phyloP scores from a whole-genome alignment of 92 coral and sea anemone species.

The Epizoanthus illoricatus region DNA sequence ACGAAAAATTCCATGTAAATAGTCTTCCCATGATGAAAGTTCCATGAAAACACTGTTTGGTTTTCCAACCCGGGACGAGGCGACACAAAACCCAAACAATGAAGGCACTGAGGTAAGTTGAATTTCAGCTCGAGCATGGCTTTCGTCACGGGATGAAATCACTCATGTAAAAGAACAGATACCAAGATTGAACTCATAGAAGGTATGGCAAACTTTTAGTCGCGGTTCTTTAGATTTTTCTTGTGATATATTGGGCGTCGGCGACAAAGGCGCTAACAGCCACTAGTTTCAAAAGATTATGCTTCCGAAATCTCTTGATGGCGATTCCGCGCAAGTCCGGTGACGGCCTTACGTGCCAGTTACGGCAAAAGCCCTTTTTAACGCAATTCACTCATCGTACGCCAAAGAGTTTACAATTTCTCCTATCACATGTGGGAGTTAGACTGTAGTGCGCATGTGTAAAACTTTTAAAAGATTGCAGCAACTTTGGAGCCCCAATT shows the following conservation, averaged over 20 bases:
- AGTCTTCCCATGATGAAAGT: too few species aligned
- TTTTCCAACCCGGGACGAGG: too few species aligned
- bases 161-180: too few species aligned
- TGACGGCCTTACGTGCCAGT: slow-evolving; percentile 74
- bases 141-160: too few species aligned
- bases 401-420: background rate
- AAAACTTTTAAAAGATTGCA: background rate
- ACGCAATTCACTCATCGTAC: accelerated
- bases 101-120: too few species aligned
- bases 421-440: slow-evolving; percentile 28
- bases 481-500: background rate
- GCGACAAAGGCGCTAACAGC: slow-evolving; percentile 77
- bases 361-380: slow-evolving; percentile 96
- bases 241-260: slow-evolving; percentile 54
- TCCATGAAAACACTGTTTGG: too few species aligned
- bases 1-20: too few species aligned
- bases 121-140: too few species aligned
- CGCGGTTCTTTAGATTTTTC: background rate
- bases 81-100: too few species aligned
- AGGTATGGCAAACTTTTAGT: background rate
- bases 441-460: background rate
- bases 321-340: slow-evolving; percentile 98
- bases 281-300: slow-evolving; percentile 82
- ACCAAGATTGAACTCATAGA: too few species aligned
- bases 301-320: slow-evolving; percentile 99